These are phyloP conservation scores for Leptocoma aspasia DNA, from an alignment of 2,113 vertebrate species.

Conservation along the genomic window DNA sequence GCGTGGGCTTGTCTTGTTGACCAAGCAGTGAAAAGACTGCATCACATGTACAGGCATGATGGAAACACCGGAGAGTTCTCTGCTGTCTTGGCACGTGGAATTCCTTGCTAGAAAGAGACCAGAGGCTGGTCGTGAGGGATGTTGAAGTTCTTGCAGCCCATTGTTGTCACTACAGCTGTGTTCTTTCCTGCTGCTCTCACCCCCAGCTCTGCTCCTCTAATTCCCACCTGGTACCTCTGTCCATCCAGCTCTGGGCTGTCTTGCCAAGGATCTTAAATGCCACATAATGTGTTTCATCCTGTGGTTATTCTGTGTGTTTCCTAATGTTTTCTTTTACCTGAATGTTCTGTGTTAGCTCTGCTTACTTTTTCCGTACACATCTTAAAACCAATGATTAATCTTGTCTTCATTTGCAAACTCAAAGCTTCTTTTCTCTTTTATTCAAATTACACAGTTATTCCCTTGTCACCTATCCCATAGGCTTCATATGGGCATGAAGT, in stretches of 20 bases:
- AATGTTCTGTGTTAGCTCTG: not conserved
- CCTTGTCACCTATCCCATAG: not conserved
- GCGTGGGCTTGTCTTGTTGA: not conserved
- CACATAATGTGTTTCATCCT: not conserved
- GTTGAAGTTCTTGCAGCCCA: not conserved
- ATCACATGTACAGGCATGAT: not conserved
- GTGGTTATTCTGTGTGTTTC: not conserved
- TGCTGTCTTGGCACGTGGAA: not conserved
- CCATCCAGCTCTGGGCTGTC: not conserved
- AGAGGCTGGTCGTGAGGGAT: not conserved
- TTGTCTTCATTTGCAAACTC: not conserved
- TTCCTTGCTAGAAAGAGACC: not conserved
- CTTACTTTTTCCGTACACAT: not conserved
- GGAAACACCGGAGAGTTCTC: not conserved
- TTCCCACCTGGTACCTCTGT: not conserved
- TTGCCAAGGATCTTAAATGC: not conserved
- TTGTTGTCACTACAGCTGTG: accelerated
- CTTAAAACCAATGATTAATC: not conserved
- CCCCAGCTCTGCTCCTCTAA: accelerated
- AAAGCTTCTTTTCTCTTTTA: not conserved
- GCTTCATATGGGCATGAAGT: not conserved
- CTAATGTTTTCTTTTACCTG: not conserved
- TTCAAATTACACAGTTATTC: not conserved
- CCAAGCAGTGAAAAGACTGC: not conserved
- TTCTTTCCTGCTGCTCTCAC: not conserved